Evolutionary conservation across 2,113 vertebrate genomes (phyloP).

Genomic region (Eurystomus gularis): DNA sequence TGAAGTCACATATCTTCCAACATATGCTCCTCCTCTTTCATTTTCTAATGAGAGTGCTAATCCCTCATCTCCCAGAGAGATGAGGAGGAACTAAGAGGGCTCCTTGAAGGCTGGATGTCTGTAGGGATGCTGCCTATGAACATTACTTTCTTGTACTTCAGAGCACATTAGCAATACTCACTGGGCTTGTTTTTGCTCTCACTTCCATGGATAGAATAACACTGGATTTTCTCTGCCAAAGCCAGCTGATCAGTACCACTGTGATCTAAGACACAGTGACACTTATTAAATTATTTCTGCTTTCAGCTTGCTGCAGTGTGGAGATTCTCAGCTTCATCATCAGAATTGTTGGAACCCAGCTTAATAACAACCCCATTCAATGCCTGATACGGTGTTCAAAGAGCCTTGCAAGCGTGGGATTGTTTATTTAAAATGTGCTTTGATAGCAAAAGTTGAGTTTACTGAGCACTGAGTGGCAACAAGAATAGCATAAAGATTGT

Average conservation of each 20-base stretch:
- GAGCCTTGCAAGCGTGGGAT: neutral
- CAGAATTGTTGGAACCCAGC: neutral
- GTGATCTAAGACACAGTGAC: neutral
- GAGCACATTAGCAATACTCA: neutral
- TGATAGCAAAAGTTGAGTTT: neutral
- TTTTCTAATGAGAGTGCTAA: neutral
- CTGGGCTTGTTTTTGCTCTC: neutral
- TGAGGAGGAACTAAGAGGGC: neutral
- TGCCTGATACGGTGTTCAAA: neutral
- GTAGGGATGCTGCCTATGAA: neutral
- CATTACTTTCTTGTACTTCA: neutral
- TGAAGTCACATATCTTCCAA: neutral
- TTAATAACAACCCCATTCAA: neutral
- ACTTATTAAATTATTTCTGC: neutral
- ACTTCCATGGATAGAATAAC: neutral
- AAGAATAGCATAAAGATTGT: neutral
- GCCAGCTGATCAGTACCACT: neutral
- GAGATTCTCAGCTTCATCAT: neutral
- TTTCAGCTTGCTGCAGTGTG: neutral
- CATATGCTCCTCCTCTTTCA: rapidly evolving
- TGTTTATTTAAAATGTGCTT: neutral
- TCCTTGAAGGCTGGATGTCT: neutral
- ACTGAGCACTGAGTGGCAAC: neutral
- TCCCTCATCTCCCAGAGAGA: neutral
- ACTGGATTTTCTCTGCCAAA: neutral